These are phyloP conservation scores for Hippopotamyrus pictus DNA, from an alignment of 2,797 vertebrate genomes.

Conservation along the genomic window DNA sequence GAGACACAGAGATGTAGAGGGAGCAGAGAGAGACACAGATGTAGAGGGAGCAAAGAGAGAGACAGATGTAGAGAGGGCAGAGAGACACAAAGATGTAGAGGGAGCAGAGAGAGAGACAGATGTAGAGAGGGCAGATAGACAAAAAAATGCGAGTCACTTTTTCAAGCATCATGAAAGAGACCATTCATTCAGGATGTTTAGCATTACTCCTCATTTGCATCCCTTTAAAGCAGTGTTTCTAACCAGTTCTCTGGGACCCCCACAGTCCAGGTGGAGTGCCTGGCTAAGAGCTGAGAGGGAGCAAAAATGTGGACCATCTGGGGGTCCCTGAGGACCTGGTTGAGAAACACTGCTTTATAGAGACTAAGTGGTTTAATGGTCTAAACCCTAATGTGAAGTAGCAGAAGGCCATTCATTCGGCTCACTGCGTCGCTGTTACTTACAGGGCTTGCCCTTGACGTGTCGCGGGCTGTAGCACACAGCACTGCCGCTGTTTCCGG, in stretches of 20 bases:
- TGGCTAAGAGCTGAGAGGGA: background rate
- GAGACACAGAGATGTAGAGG: no score
- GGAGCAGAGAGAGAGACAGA: background rate
- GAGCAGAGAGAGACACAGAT: background rate
- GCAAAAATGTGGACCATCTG: background rate
- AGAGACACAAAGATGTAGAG: background rate
- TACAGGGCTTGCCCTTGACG: conserved; percentile 72
- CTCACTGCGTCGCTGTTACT: conserved; percentile 29
- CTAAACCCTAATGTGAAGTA: background rate
- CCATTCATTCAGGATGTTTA: background rate
- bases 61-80: background rate
- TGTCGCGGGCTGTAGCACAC: conserved; percentile 75
- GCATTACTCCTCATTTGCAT: background rate
- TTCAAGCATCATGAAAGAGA: background rate
- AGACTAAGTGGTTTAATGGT: background rate
- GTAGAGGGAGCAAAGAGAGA: background rate
- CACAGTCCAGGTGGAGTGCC: background rate
- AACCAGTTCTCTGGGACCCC: background rate
- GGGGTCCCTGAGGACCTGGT: background rate
- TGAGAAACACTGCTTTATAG: background rate
- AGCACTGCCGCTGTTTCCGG: conserved; percentile 37
- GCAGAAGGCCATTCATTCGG: background rate
- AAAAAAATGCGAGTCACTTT: background rate
- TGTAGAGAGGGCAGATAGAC: background rate
- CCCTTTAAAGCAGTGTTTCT: background rate